Evolutionary conservation across 2,888 invertebrate species (phyloP), one percentile per base, ranked within the genome.

Genomic region (Eustalomyia histrio): DNA sequence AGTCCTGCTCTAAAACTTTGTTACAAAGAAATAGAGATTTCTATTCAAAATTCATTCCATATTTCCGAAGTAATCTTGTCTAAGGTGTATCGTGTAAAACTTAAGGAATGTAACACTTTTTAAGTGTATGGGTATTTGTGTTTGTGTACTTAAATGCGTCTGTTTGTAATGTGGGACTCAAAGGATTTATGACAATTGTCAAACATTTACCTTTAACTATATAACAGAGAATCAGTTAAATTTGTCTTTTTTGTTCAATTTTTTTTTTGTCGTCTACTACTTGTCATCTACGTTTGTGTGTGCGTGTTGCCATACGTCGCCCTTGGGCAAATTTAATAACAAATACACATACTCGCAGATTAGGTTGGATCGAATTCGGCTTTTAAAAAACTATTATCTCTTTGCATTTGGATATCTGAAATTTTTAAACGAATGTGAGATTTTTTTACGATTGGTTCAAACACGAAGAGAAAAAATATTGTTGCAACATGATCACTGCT

Each of bases 111-210:
- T 72, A 71, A 17, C 39, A 76, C 53, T 39, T 68, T 58, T 43
- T 50, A 21, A 50, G n/a, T 68, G 47, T 68, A 17, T 43, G n/a
- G 29, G 35, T 12, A 53, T 53, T 21, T 58, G 21, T 80, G 33
- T 63, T 17, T 58, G 21, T 52, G 47, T 43, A 63, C 69, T 65
- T 67, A 65, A 78, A 74, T 60, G 35, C 35, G 71, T 71, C 71
- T 76, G 71, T 75, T 75, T 80, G 64, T 81, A 61, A 73, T 78
- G 68, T 68, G 64, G 79, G 75, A 76, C 82, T 81, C 76, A 76
- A 84, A 83, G 84, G 83, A 84, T 83, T 83, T 81, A 82, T 82
- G 75, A 75, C 78, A 81, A 79, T 81, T 83, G 83, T 82, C 79
- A 83, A 79, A 65, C 80, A 79, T 79, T 74, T 81, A 47, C 43